Base-by-base conservation (phyloP, 2,113 vertebrate species). In the Cinclus mexicanus region DNA sequence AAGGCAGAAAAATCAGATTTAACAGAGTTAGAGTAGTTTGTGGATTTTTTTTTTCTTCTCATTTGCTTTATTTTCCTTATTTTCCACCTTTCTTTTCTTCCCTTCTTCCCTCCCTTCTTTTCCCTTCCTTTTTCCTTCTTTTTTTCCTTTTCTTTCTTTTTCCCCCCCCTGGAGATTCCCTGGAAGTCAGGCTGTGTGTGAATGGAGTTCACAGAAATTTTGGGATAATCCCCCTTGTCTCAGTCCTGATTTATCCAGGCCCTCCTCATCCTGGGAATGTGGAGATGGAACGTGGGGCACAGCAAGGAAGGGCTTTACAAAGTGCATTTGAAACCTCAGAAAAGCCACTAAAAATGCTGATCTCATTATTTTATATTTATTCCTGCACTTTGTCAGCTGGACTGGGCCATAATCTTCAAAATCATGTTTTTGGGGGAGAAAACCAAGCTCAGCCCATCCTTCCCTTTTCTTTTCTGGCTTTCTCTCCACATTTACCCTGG, bases 21-120 rank as follows among this genome's bases (percentile, higher is more conserved):
- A 57, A 6, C 23, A 25, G 9, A 35, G 7, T 1, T 52, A 20
- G 25, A 9, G 4, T 14, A 65, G 20, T 5, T 24, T 69, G 28
- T 37, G 4, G 11, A 1, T 0, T 4, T 31, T 12, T 39, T 6
- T 8, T 8, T 1, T 0, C 3, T 71, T 56, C 23, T 4, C 9
- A 7, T 28, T 56, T 19, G 8, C 5, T 55, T 64, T 33, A 15
- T 49, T 75, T 57, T 24, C 13, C 13, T 53, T 28, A 1, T 37
- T 50, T 35, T 2, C 7, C 6, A 25, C 11, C 11, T 4, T 29
- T 23, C 11, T 7, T 46, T 25, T 35, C 4, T 12, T 14, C 10
- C 12, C 11, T 57, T 37, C 8, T 2, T 4, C 3, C 15, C 46
- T 18, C 35, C 19, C 22, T 24, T 49, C 18, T 7, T 11, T 28